Conservation (phyloP, 30 jellyfish, hydroid and myxozoan species). For the Turritopsis dohrnii region DNA sequence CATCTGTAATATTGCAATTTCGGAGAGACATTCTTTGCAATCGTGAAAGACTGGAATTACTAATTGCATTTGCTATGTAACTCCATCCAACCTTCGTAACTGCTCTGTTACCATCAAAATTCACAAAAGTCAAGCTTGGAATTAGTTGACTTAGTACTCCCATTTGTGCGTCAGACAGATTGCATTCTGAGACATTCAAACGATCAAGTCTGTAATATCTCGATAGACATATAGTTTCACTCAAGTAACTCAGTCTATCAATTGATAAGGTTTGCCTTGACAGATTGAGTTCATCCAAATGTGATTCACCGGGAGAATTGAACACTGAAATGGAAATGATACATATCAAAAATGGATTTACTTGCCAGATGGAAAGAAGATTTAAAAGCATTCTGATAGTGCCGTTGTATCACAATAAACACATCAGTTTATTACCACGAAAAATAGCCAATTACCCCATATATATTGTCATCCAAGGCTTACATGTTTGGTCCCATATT, state of each 20-base stretch:
- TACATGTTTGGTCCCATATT: too few species aligned
- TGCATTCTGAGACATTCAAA: constrained; percentile 4
- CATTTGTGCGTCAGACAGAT: not conserved
- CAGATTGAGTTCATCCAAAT: not conserved
- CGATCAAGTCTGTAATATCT: not conserved
- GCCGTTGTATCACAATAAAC: too few species aligned
- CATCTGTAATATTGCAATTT: constrained; percentile 3
- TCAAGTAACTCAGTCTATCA: not conserved
- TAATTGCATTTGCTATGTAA: not conserved
- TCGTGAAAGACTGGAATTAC: not conserved
- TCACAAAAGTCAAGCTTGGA: not conserved
- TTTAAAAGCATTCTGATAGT: too few species aligned
- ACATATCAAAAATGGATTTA: not conserved
- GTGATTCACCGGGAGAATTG: not conserved
- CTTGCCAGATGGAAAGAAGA: too few species aligned
- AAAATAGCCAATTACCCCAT: too few species aligned
- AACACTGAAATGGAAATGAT: not conserved
- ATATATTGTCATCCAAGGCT: too few species aligned
- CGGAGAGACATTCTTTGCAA: not conserved
- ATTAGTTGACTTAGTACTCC: not conserved
- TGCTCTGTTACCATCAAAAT: not conserved
- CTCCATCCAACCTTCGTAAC: not conserved
- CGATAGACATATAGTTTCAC: not conserved
- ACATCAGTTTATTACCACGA: too few species aligned
- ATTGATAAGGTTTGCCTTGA: not conserved